A percentile compares a stretch with the other conserved stretches of the same genome.
Conservation (phyloP, 35 echinoderm and acorn worm genomes). For the Stichopus chloronotus region DNA sequence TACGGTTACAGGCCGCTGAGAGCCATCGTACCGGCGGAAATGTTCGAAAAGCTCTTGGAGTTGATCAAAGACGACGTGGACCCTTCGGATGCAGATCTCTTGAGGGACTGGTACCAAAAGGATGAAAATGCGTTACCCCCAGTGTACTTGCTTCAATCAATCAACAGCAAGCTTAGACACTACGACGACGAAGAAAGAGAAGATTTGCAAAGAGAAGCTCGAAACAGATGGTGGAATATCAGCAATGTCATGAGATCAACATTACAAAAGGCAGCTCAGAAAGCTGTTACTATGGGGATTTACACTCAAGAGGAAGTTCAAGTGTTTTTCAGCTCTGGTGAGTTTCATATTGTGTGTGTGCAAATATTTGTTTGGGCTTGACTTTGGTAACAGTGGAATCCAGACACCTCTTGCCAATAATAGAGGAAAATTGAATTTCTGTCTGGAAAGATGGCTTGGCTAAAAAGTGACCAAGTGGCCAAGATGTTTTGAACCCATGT, state of each 20-base stretch:
- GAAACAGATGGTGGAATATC: constrained; percentile 74
- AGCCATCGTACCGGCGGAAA: constrained; percentile 50
- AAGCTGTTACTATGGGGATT: constrained; percentile 54
- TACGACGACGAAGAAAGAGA: constrained; percentile 73
- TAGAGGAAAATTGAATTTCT: too few relatives aligned
- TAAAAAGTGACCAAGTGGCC: too few relatives aligned
- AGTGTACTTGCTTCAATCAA: constrained; percentile 81
- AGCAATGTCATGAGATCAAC: constrained; percentile 48
- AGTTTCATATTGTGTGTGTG: background rate
- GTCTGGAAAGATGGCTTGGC: too few relatives aligned
- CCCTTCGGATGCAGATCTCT: constrained; percentile 29
- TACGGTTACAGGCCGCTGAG: constrained; percentile 86
- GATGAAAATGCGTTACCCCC: constrained; percentile 81
- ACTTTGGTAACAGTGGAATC: background rate
- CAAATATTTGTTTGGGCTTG: background rate
- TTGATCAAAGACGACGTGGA: constrained; percentile 12
- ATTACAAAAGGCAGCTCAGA: constrained; percentile 57
- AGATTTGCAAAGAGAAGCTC: constrained; percentile 51
- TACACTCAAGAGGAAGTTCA: constrained; percentile 62
- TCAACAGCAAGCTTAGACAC: constrained; percentile 67
- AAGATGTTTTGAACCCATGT: too few relatives aligned
- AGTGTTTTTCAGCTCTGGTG: constrained; percentile 70
- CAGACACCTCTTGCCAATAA: background rate
- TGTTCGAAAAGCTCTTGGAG: constrained; percentile 67
- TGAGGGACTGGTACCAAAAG: constrained; percentile 75